phyloP scores from a whole-genome alignment of 2,797 vertebrate genomes.

The Hylomyscus alleni region DNA sequence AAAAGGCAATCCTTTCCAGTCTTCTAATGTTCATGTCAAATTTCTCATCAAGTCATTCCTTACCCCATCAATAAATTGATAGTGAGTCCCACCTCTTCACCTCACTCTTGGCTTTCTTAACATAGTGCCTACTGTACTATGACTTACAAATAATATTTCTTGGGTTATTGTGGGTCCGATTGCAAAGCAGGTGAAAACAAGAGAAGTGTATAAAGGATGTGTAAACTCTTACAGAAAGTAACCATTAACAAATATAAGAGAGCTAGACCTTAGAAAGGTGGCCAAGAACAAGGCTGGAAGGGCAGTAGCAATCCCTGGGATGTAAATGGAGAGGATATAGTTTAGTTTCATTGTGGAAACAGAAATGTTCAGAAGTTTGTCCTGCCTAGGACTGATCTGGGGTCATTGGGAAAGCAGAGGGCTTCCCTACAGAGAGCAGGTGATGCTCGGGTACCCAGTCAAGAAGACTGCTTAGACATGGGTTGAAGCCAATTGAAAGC shows the following conservation, averaged over 20 bases:
- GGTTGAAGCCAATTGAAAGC: not conserved
- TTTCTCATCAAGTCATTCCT: not conserved
- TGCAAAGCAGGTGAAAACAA: conserved; percentile 1
- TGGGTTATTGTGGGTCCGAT: not conserved
- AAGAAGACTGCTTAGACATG: not conserved
- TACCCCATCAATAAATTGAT: not conserved
- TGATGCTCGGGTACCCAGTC: too few species aligned
- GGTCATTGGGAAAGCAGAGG: not conserved
- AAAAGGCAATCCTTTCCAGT: conserved; percentile 19
- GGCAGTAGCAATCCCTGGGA: not conserved
- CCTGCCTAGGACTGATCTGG: not conserved
- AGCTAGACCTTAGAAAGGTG: not conserved
- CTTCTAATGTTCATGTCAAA: not conserved
- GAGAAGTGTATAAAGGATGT: not conserved
- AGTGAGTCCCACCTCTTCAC: not conserved
- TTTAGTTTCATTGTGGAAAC: not conserved
- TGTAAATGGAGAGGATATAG: not conserved
- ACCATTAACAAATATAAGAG: not conserved
- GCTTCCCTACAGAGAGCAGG: not conserved
- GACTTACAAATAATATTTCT: not conserved
- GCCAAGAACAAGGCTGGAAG: conserved; percentile 6
- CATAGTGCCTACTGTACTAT: not conserved
- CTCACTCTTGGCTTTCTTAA: conserved; percentile 8
- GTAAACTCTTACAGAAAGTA: conserved; percentile 24
- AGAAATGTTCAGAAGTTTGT: not conserved